Percentiles rank a stretch among this genome's conserved stretches.
Conservation (phyloP, 2,113 vertebrate species). For the Ahaetulla prasina region DNA sequence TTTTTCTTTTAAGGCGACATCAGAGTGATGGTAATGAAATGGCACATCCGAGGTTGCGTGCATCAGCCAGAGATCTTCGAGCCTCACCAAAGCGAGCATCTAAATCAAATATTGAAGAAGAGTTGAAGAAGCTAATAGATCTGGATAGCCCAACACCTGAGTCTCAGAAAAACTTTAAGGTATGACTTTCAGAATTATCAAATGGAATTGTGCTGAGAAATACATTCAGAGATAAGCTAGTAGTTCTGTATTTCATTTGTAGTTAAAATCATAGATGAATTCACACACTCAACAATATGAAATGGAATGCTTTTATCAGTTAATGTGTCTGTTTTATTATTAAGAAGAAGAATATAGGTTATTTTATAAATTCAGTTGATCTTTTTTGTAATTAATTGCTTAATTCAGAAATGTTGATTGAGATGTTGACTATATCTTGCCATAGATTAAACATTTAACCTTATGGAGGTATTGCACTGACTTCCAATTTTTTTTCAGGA, state of each 20-base stretch:
- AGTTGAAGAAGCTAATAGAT: slow-evolving; percentile 85
- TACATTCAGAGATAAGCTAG: background rate
- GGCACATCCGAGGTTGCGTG: slow-evolving; percentile 77
- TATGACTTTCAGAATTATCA: slow-evolving; percentile 48
- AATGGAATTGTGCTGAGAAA: background rate
- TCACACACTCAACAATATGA: background rate
- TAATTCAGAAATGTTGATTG: background rate
- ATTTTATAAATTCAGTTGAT: background rate
- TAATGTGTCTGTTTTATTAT: background rate
- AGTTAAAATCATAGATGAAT: background rate
- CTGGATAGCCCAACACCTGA: slow-evolving; percentile 82
- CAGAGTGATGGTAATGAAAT: slow-evolving; percentile 87
- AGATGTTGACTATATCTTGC: background rate
- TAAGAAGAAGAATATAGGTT: background rate
- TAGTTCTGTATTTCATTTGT: background rate
- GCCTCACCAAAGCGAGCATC: slow-evolving; percentile 81
- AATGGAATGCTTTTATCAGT: background rate
- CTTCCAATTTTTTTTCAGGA: background rate
- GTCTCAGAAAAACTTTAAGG: slow-evolving; percentile 86
- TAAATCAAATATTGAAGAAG: slow-evolving; percentile 90
- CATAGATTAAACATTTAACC: background rate
- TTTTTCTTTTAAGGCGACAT: slow-evolving; percentile 79
- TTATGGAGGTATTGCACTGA: background rate
- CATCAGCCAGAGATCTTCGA: slow-evolving; percentile 88
- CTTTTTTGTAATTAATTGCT: background rate